Evolutionary conservation across 2,888 invertebrate species (phyloP), one percentile per base, ranked within the genome.

Genomic region (Lampropteryx suffumata): DNA sequence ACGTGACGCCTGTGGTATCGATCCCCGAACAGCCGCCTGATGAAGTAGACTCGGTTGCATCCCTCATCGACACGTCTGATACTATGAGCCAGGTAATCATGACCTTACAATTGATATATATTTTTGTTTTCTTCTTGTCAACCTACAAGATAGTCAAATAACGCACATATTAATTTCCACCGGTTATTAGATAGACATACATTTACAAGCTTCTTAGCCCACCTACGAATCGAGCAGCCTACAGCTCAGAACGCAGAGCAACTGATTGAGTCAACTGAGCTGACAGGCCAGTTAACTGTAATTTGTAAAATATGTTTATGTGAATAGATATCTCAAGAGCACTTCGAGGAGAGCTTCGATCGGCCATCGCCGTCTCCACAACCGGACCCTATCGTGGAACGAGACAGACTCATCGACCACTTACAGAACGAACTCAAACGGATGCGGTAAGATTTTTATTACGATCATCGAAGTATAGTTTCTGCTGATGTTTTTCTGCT

Each of bases 1-100:
- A 99, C 75, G 95, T 97, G 44, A 96, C 98, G 1, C 99, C 99
- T 0, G 98, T 98, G 58, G 98, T 97, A 34, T 93, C 95, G 17
- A 92, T 97, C 43, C 96, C 97, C 1, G 90, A 91, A 48, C 94
- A 93, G 27, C 93, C 94, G 62, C 90, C 91, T 2, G 93, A 93
- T 50, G 92, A 91, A 42, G 86, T 91, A 9, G 91, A 92, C 55
- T 76, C 87, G 0, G 92, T 94, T 29, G 94, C 92, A 7, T 92
- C 92, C 34, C 90, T 94, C 30, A 92, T 95, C 57, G 94, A 94
- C 69, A 95, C 94, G 0, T 93, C 93, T 0, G 94, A 95, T 64
- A 91, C 92, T 21, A 90, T 84, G 29, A 88, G 86, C 55, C 88
- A 77, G 82, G 84, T 87, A 67, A 61, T 6, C 5, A 10, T 7